Evolutionary conservation across 1,140 invertebrate genomes (phyloP).

Genomic region (Riptortus pedestris): DNA sequence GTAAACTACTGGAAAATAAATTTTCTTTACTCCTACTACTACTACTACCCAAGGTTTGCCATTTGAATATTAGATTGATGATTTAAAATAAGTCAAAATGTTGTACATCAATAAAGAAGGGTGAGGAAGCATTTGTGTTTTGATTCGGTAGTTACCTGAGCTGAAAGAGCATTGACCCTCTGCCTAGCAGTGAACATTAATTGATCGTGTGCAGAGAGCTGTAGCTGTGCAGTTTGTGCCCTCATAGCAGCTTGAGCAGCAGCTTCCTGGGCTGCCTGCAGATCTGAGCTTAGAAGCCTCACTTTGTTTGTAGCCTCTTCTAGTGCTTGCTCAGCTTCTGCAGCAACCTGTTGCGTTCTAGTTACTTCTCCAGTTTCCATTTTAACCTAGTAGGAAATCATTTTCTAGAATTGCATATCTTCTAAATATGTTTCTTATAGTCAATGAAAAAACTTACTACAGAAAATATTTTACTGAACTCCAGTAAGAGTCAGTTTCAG

Average conservation of each 20-base stretch:
- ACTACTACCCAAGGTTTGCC: too few species aligned
- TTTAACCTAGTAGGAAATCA: constrained; percentile 19
- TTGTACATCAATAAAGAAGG: too few species aligned
- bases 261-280: constrained; percentile 20
- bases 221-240: constrained; percentile 23
- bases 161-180: constrained; percentile 24
- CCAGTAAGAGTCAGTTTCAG: neutral
- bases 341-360: constrained; percentile 21
- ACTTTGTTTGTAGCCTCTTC: constrained; percentile 25
- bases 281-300: constrained; percentile 18
- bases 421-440: too few species aligned
- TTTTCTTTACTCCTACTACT: too few species aligned
- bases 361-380: constrained; percentile 25
- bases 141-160: constrained; percentile 13
- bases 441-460: neutral
- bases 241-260: constrained; percentile 21
- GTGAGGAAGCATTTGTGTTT: neutral
- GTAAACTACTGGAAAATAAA: too few species aligned
- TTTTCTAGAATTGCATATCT: too few species aligned
- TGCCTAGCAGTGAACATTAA: constrained; percentile 26
- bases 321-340: constrained; percentile 14
- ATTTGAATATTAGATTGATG: too few species aligned
- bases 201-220: constrained; percentile 24
- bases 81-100: too few species aligned
- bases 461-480: neutral